Percentiles rank a stretch among this genome's conserved stretches.
phyloP scores from a whole-genome alignment of 2,888 invertebrate genomes.

The Gerris lacustris region DNA sequence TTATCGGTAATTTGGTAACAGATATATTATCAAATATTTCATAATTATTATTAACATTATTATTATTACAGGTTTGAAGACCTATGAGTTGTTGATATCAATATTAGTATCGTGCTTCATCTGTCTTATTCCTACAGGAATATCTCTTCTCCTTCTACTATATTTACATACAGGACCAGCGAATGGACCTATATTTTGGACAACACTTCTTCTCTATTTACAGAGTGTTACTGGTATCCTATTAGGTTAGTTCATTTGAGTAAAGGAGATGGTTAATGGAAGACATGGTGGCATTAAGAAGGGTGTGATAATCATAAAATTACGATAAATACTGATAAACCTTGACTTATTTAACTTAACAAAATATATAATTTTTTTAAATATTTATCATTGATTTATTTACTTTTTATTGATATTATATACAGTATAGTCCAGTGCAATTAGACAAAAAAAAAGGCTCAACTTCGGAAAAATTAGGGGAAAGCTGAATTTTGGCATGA shows the following conservation, averaged over 20 bases:
- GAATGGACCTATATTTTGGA: background rate
- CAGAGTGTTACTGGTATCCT: background rate
- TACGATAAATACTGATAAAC: no score
- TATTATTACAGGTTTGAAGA: background rate
- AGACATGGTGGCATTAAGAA: no score
- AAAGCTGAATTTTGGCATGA: no score
- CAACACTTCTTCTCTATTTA: background rate
- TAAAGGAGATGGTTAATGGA: no score
- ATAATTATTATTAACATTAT: background rate
- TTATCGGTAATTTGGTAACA: background rate
- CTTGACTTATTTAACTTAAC: no score
- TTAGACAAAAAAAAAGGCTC: no score
- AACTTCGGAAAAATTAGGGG: no score
- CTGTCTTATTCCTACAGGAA: background rate
- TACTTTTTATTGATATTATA: no score
- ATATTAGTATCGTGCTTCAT: background rate
- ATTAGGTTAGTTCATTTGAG: background rate
- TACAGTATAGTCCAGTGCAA: no score
- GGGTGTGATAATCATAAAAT: no score
- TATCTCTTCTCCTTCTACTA: background rate
- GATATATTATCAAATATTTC: background rate
- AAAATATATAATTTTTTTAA: no score
- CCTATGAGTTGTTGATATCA: background rate
- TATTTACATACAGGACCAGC: background rate
- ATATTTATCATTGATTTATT: no score